These are phyloP conservation scores for Diadromus collaris DNA, from an alignment of 2,888 invertebrate genomes.

Conservation along the genomic window DNA sequence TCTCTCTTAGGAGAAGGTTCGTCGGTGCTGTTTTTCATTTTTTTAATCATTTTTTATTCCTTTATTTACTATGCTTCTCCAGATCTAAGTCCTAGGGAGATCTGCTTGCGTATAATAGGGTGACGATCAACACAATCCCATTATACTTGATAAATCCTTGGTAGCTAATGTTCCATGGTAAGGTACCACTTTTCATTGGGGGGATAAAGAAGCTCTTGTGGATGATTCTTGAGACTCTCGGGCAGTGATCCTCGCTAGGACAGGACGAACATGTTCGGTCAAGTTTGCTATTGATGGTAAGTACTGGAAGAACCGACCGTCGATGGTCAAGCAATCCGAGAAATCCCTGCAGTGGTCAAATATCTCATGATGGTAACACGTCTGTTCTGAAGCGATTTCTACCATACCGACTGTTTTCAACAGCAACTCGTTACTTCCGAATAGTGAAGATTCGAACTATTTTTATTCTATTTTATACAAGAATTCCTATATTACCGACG, in stretches of 20 bases:
- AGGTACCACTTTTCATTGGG: neutral
- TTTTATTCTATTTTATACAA: neutral
- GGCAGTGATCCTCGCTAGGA: neutral
- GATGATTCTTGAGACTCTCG: neutral
- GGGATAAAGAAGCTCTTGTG: neutral
- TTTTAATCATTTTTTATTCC: constrained; percentile 11
- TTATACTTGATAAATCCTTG: constrained; percentile 17
- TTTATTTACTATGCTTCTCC: neutral
- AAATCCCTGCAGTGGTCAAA: neutral
- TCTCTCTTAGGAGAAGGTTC: constrained; percentile 3
- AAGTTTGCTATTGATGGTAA: neutral
- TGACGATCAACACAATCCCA: constrained; percentile 1
- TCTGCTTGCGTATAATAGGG: neutral
- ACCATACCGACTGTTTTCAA: neutral
- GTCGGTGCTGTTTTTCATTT: neutral
- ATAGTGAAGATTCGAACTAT: neutral
- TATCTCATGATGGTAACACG: neutral
- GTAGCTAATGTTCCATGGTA: constrained; percentile 3
- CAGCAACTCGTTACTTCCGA: neutral
- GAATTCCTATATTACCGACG: neutral
- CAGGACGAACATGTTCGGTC: neutral
- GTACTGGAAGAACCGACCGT: neutral
- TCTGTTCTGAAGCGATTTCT: neutral
- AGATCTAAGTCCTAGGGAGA: neutral
- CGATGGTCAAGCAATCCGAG: neutral